Percentiles rank a stretch among this genome's conserved stretches.
Conservation (phyloP, 2,888 invertebrate species). For the Rambutsinella grinnellia region DNA sequence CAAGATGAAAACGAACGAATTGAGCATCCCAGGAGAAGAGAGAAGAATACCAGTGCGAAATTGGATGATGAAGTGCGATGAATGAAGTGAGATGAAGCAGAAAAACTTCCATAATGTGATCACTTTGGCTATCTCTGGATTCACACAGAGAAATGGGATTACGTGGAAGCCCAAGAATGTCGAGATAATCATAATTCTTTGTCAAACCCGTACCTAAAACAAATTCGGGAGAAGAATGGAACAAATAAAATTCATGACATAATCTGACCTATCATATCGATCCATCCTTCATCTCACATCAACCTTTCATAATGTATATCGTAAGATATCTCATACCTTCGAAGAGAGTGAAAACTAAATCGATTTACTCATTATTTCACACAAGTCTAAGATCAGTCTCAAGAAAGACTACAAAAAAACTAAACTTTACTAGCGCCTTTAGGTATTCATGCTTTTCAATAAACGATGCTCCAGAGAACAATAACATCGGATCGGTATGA, state of each 20-base stretch:
- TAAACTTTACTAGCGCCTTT: not conserved
- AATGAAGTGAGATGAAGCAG: not conserved
- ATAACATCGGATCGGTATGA: no score
- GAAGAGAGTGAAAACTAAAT: not conserved
- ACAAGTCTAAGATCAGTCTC: no score
- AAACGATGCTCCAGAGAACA: not conserved
- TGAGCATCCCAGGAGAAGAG: not conserved
- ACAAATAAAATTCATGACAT: not conserved
- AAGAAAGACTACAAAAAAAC: not conserved
- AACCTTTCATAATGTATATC: no score
- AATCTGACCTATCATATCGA: not conserved
- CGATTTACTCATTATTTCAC: not conserved
- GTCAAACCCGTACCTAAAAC: not conserved
- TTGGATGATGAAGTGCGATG: not conserved
- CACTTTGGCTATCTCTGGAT: no score
- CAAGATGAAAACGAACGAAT: conserved; percentile 17
- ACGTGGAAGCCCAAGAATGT: not conserved
- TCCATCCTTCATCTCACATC: not conserved
- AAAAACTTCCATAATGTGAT: not conserved
- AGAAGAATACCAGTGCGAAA: not conserved
- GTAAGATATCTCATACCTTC: not conserved
- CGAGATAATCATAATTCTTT: conserved; percentile 15
- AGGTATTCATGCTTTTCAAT: not conserved
- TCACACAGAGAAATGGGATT: no score
- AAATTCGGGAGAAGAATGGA: conserved; percentile 8